phyloP scores from a whole-genome alignment of 2,888 invertebrate genomes.

The Drosophila picticornis region DNA sequence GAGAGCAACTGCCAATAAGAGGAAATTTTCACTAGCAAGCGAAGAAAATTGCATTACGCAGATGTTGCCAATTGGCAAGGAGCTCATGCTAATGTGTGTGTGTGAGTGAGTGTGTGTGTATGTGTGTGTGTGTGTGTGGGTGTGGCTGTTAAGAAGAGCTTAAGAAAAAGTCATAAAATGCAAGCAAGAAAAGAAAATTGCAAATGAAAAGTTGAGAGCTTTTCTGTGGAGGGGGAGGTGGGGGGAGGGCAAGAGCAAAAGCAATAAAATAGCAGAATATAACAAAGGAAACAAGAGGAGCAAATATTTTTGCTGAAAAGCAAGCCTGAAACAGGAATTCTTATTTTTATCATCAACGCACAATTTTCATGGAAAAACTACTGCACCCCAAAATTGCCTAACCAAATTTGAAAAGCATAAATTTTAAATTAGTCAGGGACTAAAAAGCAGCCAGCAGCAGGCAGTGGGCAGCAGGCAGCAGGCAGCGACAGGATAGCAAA shows the following conservation, averaged over 20 bases:
- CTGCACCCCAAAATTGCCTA: constrained; percentile 47
- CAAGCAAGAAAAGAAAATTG: constrained; percentile 72
- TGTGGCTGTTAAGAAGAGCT: constrained; percentile 53
- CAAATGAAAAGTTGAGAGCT: constrained; percentile 72
- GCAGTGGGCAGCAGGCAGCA: constrained; percentile 2
- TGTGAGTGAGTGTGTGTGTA: constrained; percentile 30
- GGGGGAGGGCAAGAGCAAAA: constrained; percentile 35
- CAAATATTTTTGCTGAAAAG: not conserved
- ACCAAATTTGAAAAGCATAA: constrained; percentile 65
- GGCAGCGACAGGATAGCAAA: constrained; percentile 26
- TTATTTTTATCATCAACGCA: constrained; percentile 30
- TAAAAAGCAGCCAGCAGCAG: constrained; percentile 27
- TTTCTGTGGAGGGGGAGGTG: constrained; percentile 28
- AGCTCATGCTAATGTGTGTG: not conserved
- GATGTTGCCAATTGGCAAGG: constrained; percentile 73
- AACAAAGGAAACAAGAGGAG: constrained; percentile 4
- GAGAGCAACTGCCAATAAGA: constrained; percentile 38
- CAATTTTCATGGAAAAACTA: constrained; percentile 44
- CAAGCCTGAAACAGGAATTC: constrained; percentile 4
- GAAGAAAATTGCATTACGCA: constrained; percentile 77
- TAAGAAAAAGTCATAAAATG: constrained; percentile 77
- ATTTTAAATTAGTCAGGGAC: constrained; percentile 66
- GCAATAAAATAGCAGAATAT: constrained; percentile 13
- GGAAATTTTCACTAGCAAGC: constrained; percentile 56
- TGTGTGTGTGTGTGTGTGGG: constrained; percentile 44